phyloP scores from a whole-genome alignment of 2,113 vertebrate genomes.

The Sinocyclocheilus maitianheensis region DNA sequence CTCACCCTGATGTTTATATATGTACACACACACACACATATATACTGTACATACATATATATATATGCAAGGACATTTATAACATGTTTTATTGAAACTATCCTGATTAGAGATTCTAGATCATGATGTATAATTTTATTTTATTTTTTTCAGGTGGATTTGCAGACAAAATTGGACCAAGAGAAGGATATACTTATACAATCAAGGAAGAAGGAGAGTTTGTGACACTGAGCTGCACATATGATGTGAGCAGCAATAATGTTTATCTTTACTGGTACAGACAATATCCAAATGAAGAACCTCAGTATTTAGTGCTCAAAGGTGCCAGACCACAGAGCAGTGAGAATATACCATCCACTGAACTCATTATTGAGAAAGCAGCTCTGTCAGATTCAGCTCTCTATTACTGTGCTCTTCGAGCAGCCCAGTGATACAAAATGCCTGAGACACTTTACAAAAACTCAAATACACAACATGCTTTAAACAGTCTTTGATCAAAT shows the following conservation, averaged over 20 bases:
- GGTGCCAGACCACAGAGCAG: not conserved
- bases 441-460: not conserved
- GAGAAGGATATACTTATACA: too few relatives aligned
- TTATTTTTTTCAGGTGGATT: too few relatives aligned
- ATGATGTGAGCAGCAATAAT: not conserved
- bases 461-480: not conserved
- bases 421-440: not conserved
- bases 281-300: constrained; percentile 14
- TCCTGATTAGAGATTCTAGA: not conserved
- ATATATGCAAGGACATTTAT: not conserved
- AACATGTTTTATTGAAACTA: not conserved
- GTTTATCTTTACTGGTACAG: constrained; percentile 8
- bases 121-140: not conserved
- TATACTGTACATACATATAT: too few relatives aligned
- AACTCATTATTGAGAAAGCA: not conserved
- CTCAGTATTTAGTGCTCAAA: not conserved
- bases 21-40: too few relatives aligned
- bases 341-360: not conserved
- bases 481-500: not conserved
- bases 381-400: constrained; percentile 24
- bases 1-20: too few relatives aligned
- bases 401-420: constrained; percentile 15
- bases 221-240: constrained; percentile 22
- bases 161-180: too few relatives aligned
- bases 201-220: not conserved